Conservation (phyloP, 2,888 invertebrate genomes). For the Ophion costatus region DNA sequence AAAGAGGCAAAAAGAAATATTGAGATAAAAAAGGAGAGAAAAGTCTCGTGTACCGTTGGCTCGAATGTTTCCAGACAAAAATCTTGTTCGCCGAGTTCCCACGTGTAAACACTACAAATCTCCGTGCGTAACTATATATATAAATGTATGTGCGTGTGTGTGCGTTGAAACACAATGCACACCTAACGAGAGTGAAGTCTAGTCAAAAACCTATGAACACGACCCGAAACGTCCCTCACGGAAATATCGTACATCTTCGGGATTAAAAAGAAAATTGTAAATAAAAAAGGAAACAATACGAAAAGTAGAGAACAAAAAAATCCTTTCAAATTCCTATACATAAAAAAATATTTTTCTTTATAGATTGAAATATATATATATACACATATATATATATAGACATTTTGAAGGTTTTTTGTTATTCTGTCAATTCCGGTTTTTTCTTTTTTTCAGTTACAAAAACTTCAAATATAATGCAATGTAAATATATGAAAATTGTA, state of each 20-base stretch:
- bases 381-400: no score
- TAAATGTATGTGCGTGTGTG: constrained; percentile 29
- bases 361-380: no score
- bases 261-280: constrained; percentile 22
- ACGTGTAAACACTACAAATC: constrained; percentile 19
- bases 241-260: background rate
- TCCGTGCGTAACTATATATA: constrained; percentile 34
- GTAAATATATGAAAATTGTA: constrained; percentile 23
- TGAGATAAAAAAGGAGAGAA: background rate
- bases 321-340: background rate
- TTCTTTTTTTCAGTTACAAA: no score
- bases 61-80: background rate
- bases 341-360: background rate
- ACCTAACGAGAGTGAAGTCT: constrained; percentile 68
- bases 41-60: background rate
- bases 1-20: background rate
- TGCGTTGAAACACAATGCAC: constrained; percentile 19
- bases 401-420: no score
- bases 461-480: background rate
- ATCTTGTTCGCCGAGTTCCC: constrained; percentile 1
- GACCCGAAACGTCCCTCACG: constrained; percentile 60
- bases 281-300: background rate
- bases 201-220: constrained; percentile 67
- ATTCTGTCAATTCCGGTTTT: no score
- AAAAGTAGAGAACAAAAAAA: background rate